Base-by-base conservation (phyloP, 2,888 invertebrate genomes). In the Piscicola geometra region DNA sequence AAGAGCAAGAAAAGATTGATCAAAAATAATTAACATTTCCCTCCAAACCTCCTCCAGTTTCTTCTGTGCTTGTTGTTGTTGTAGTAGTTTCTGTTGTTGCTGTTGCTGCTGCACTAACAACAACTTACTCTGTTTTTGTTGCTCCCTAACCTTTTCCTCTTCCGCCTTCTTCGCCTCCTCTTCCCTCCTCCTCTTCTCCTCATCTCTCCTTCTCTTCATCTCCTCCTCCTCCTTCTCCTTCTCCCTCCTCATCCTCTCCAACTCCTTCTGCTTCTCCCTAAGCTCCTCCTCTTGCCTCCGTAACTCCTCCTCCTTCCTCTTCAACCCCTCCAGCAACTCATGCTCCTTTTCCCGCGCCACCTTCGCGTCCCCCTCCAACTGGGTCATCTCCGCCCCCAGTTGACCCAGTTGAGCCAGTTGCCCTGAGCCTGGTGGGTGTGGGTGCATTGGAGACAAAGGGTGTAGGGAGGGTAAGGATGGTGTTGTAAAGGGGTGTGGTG, bases 251-350 rank as follows among this genome's bases (percentile, higher is more conserved):
- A 35, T 35, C 15, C 32, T 5, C 3, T 32, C 30, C 3, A 67
- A 18, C 15, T 35, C 32, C 2, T 30, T 12, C 30, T 67, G 68
- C n/a, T 56, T 56, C 60, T n/a, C 3, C 3, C n/a, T 56, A 18
- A 56, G 25, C n/a, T 56, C 60, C n/a, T 56, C 60, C 25, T 5
- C 60, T n/a, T 56, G 60, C 25, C 25, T 56, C 60, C 3, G 9
- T 3, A 56, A n/a, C 25, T 56, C 60, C n/a, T 56, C 60, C 25
- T 56, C 60, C 60, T 56, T 56, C 60, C 60, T 9, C n/a, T 56
- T 56, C n/a, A 56, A 21, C 25, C n/a, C 60, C 25, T 56, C 25
- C 60, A 56, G 5, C 60, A 56, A 25, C 60, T 15, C 60, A 18
- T 25, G 21, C 3, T n/a, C 60, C n/a, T 56, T 56, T 25, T 56